These are phyloP conservation scores for Acridotheres tristis DNA, from an alignment of 2,797 vertebrate species.

Conservation along the genomic window DNA sequence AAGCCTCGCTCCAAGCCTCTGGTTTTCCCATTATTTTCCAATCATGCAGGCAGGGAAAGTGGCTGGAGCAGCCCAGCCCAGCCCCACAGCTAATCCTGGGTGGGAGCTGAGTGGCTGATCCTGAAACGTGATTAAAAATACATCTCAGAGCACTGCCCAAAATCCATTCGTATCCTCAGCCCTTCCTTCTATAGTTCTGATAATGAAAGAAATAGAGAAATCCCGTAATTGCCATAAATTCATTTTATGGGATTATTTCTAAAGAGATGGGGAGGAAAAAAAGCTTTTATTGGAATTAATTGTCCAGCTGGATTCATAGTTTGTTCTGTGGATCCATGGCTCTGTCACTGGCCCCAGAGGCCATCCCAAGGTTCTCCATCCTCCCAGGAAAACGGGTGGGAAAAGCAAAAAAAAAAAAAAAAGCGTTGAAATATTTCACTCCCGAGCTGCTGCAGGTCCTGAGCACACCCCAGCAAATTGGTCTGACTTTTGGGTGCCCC, in stretches of 20 bases:
- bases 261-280: neutral
- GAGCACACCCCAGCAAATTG: neutral
- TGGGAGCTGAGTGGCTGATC: neutral
- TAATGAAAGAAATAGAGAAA: neutral
- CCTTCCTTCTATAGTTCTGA: neutral
- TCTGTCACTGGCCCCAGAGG: neutral
- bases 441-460: neutral
- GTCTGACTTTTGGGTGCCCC: neutral
- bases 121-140: neutral
- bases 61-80: neutral
- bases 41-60: neutral
- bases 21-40: neutral
- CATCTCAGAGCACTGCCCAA: neutral
- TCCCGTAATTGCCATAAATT: conserved; percentile 12
- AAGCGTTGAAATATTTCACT: neutral
- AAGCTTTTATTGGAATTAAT: neutral
- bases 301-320: neutral
- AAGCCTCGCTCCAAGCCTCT: neutral
- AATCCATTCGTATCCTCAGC: neutral
- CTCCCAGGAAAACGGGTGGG: neutral
- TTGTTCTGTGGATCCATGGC: accelerated
- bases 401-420: neutral
- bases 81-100: neutral
- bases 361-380: neutral
- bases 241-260: conserved; percentile 26